Evolutionary conservation across 2,113 vertebrate species (phyloP), one percentile per base, ranked within the genome.

Genomic region (Protomyctophum bolini): DNA sequence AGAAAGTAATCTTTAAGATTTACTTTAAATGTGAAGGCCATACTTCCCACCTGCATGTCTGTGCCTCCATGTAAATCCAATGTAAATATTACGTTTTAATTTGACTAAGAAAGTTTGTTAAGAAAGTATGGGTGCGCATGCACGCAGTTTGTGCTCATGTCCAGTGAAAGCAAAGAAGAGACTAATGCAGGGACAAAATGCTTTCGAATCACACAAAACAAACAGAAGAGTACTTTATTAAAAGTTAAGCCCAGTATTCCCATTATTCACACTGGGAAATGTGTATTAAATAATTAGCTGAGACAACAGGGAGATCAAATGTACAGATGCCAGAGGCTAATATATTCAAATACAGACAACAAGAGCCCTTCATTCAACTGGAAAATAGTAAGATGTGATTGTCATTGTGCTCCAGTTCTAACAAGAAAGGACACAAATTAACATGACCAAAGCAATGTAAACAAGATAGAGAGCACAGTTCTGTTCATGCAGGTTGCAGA

Each of bases 361-460:
- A 81, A 21, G 89, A 95, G 94, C 93, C 94, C 95, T 94, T 94
- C 83, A 77, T 88, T 85, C 85, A 81, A 89, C 83, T 88, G 91
- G 87, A 90, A 77, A 91, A 94, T 90, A 93, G 89, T 89, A 83
- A 90, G 68, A 89, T 87, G 69, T 89, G 94, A 95, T 94, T 95
- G 94, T 94, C 94, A 76, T 88, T 78, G 86, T 87, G 83, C 84
- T 67, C 78, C 86, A 93, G 81, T 89, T 70, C 84, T 80, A 88
- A 41, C 72, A 67, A 87, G 74, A 79, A 87, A 74, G 88, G 87
- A 83, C 66, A 86, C 73, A 88, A 79, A 71, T 45, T 75, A 73
- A 0, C 72, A 81, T 60, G 77, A 74, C 70, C n/a, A 70, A 80
- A 77, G 73, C 76, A 72, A 80, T 6, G 11, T 21, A 12, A 63